phyloP scores from a whole-genome alignment of 2,113 vertebrate genomes.

The Sigmodon hispidus region DNA sequence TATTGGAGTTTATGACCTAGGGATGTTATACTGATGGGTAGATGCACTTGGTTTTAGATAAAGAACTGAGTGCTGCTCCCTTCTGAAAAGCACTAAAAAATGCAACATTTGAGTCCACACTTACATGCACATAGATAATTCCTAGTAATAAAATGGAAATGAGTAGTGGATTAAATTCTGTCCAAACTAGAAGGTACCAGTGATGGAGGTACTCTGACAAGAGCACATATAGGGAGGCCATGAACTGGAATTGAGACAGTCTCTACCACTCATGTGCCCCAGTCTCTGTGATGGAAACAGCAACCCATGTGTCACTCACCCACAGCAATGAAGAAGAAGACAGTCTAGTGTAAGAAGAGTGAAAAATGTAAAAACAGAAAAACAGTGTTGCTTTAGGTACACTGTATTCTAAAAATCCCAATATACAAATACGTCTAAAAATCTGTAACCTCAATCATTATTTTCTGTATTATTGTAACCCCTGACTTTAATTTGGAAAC shows the following conservation, averaged over 20 bases:
- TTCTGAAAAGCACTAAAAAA: not conserved
- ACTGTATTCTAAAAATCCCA: slow-evolving; percentile 1
- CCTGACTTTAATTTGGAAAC: not conserved
- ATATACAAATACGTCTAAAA: not conserved
- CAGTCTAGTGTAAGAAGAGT: not conserved
- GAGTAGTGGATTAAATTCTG: not conserved
- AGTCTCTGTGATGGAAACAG: too few relatives aligned
- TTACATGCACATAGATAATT: not conserved
- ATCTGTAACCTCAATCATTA: not conserved
- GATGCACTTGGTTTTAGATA: not conserved
- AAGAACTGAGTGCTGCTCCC: not conserved
- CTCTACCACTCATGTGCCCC: too few relatives aligned
- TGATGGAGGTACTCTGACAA: not conserved
- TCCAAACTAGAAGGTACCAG: not conserved
- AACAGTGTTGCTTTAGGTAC: not conserved
- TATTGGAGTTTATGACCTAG: not conserved
- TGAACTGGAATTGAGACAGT: not conserved
- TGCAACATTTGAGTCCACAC: not conserved
- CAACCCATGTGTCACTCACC: too few relatives aligned
- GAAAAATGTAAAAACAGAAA: not conserved
- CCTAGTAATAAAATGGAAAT: not conserved
- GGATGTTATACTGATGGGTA: not conserved
- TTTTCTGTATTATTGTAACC: not conserved
- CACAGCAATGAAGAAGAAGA: not conserved
- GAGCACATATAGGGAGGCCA: not conserved